Evolutionary conservation across 2,888 invertebrate genomes (phyloP), one percentile per base, ranked within the genome.

Genomic region (Hybos culiciformis): DNA sequence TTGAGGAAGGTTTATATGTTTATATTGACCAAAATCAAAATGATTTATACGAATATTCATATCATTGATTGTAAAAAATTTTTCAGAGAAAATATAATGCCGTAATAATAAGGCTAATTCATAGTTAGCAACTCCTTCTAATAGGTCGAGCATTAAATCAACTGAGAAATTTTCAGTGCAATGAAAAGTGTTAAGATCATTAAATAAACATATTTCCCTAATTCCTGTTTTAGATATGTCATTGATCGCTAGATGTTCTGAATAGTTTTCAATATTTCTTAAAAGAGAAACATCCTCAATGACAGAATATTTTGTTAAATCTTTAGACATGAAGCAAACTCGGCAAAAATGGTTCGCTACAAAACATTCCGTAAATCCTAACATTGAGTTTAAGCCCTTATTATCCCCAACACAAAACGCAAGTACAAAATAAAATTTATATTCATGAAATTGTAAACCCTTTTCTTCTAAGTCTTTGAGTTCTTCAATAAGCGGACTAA

Each of bases 11-110:
- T 42, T 44, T 7, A 38, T 41, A 23, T 39, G 15, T 33, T 33
- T 19, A 18, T 17, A 33, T 11, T 12, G 23, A 11, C 42, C 42
- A 39, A 23, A 46, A 19, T 45, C 29, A 45, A 47, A 47, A 7
- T 17, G 4, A 26, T 23, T 33, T 14, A 47, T 41, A 24, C 32
- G n/a, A 18, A 24, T 38, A 29, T 45, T 41, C 14, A 47, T 12
- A 8, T 42, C 17, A 17, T 46, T 37, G 38, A 47, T 36, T 23
- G 21, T 24, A 39, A 47, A 45, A 38, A 36, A 41, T 42, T 44
- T 43, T 26, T 44, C 21, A n/a, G 23, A 24, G 6, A 14, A 7
- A 19, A 42, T 36, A n/a, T 31, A 29, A 31, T 17, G n/a, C 19
- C 14, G 20, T 24, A 45, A 41, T 6, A 45, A 23, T n/a, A 37